phyloP scores from a whole-genome alignment of 2,797 vertebrate genomes.

The Triplophysa yarkandensis region DNA sequence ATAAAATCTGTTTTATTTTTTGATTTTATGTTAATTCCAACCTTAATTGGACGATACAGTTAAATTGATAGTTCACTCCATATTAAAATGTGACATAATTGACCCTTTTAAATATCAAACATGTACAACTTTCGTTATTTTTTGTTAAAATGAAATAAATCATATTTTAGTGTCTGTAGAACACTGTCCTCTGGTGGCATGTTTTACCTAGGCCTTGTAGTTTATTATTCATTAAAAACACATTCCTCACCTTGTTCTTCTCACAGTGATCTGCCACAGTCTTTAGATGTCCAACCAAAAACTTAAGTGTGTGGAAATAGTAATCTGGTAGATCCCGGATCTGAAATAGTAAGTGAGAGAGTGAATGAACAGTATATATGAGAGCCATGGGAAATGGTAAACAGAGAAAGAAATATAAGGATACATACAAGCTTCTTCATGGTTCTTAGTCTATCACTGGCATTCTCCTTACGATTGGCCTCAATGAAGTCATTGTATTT shows the following conservation, averaged over 20 bases:
- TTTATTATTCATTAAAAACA: not conserved
- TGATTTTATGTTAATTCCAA: not conserved
- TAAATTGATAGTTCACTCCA: too few relatives aligned
- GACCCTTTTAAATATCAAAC: too few relatives aligned
- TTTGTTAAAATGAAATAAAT: too few relatives aligned
- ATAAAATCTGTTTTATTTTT: too few relatives aligned
- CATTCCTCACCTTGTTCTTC: conserved; percentile 89
- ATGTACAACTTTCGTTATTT: too few relatives aligned
- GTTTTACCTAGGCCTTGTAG: not conserved
- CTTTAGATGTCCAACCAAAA: conserved; percentile 91
- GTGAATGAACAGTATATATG: not conserved
- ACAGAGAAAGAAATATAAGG: not conserved
- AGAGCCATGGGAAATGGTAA: not conserved
- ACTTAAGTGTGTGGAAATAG: conserved; percentile 95
- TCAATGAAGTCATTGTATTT: conserved; percentile 98
- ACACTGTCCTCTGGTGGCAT: not conserved
- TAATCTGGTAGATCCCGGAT: conserved; percentile 92
- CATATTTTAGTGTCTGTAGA: too few relatives aligned
- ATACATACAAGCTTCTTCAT: conserved; percentile 87
- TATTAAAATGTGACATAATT: too few relatives aligned
- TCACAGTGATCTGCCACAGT: conserved; percentile 91
- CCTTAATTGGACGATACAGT: not conserved
- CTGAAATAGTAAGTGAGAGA: conserved; percentile 56
- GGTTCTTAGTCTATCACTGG: conserved; percentile 89
- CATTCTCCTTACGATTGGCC: conserved; percentile 89